Base-by-base conservation (phyloP, 1,140 invertebrate species). In the Piezodorus guildinii region DNA sequence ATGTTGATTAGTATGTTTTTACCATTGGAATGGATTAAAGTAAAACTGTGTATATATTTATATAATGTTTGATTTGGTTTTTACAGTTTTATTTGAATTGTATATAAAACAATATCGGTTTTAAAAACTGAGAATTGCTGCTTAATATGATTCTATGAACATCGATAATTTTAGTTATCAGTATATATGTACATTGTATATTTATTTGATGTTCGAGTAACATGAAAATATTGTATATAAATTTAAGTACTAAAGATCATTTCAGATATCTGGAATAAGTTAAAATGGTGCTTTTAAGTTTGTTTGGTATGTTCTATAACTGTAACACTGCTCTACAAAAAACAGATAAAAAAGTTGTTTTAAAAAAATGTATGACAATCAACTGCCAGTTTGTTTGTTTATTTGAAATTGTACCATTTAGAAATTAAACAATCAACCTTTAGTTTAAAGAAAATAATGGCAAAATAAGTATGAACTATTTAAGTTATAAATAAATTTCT, bases 11-110 rank as follows among this genome's bases (percentile, higher is more conserved):
- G 52, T 19, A 25, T 56, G 52, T 56, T 56, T 56, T 23, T 56
- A 56, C 23, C 21, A 23, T 16, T 56, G 52, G 52, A 56, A 27
- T 56, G 52, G 52, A 39, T 39, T 39, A 39, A n/a, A 23, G 52
- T 23, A 56, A 56, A 56, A 10, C 52, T 23, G 23, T 56, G 52
- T 56, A 56, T 56, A 56, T 56, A 56, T 56, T 56, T 56, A 56
- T 23, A 56, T 56, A 56, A 16, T 56, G 19, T 56, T 56, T 56
- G 19, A 49, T 16, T 56, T 25, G 52, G 2, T 56, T 23, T 56
- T 56, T 56, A 23, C 23, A 56, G 27, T 23, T 23, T 56, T 56
- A 25, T 49, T 49, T 49, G 1, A n/a, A 25, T 23, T 56, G 52
- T 56, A 56, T 25, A 56, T 56, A 56, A n/a, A n/a, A 56, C 15